Base-by-base conservation (phyloP, 2,888 invertebrate genomes). In the Lasioglossum calceatum region DNA sequence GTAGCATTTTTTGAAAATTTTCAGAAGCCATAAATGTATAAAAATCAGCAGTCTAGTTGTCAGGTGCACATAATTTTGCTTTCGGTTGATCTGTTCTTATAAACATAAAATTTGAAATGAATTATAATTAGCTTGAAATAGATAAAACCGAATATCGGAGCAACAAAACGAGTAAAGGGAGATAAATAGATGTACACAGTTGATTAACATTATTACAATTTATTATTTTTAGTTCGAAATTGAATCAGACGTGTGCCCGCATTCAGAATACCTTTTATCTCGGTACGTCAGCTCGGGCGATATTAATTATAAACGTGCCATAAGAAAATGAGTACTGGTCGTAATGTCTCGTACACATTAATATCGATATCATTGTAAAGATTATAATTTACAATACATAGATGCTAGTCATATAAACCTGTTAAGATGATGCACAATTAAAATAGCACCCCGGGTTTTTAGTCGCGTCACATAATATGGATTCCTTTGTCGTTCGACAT, bases 311-410 rank as follows among this genome's bases (percentile, higher is more conserved):
- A 94, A 94, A 94, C 91, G 94, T 95, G 94, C 93, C 94, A 94
- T 95, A 94, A 94, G 95, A 95, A 95, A 95, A 94, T 93, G 94
- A 94, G 92, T 94, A 94, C 91, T 93, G 93, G 91, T 93, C 92
- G 90, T 93, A 93, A 93, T 93, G 91, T 93, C 91, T 92, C 93
- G 92, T 93, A 93, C 92, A 91, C 91, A 92, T 91, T 92, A 88
- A 89, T 90, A 85, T 92, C 93, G 91, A 92, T 94, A 93, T 91
- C 93, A 91, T 91, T 93, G 92, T 94, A 93, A 86, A 93, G 94
- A 94, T 95, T 95, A 95, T 94, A 93, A 94, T 95, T 94, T 95
- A 95, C 94, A 94, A 93, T 95, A 95, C 95, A 95, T 94, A 94
- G 94, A 94, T 93, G 92, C 93, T 93, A 94, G 92, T 93, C 91